Evolutionary conservation across 2,888 invertebrate species (phyloP).

Genomic region (Choristoneura rosaceana): DNA sequence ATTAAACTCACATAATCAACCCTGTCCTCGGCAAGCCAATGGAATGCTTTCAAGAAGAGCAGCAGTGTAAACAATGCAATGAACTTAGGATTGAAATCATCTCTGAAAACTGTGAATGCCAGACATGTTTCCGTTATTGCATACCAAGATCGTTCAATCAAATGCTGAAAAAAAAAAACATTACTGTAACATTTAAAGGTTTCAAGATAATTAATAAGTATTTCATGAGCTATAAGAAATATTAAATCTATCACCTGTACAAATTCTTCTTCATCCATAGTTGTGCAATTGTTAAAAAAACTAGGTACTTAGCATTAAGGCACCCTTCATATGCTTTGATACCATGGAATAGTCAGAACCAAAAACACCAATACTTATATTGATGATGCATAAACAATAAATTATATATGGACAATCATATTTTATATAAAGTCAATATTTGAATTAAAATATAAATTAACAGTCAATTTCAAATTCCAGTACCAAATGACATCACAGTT

Average conservation of each 20-base stretch:
- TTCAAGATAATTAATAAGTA: background rate
- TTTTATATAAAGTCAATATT: background rate
- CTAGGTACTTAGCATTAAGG: background rate
- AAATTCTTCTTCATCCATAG: background rate
- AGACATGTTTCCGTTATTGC: slow-evolving; percentile 99
- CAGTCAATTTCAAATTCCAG: background rate
- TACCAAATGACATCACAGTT: background rate
- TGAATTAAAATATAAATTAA: background rate
- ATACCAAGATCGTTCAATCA: slow-evolving; percentile 99
- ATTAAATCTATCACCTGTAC: background rate
- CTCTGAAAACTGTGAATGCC: slow-evolving; percentile 99
- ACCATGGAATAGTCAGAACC: background rate
- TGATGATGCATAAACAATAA: slow-evolving; percentile 1
- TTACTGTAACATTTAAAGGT: background rate
- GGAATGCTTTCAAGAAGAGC: slow-evolving; percentile 98
- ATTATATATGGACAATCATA: background rate
- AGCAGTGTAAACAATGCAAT: slow-evolving; percentile 98
- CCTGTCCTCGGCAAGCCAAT: slow-evolving; percentile 99
- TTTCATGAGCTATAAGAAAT: too few relatives aligned
- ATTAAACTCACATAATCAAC: slow-evolving; percentile 96
- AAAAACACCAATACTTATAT: background rate
- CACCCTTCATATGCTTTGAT: background rate
- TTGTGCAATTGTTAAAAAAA: background rate
- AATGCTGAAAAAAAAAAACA: slow-evolving; percentile 88
- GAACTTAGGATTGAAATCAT: slow-evolving; percentile 99